Percentiles rank a stretch among this genome's conserved stretches.
These are phyloP conservation scores for Cuniculus paca DNA, from an alignment of 2,797 vertebrate species.

Conservation along the genomic window DNA sequence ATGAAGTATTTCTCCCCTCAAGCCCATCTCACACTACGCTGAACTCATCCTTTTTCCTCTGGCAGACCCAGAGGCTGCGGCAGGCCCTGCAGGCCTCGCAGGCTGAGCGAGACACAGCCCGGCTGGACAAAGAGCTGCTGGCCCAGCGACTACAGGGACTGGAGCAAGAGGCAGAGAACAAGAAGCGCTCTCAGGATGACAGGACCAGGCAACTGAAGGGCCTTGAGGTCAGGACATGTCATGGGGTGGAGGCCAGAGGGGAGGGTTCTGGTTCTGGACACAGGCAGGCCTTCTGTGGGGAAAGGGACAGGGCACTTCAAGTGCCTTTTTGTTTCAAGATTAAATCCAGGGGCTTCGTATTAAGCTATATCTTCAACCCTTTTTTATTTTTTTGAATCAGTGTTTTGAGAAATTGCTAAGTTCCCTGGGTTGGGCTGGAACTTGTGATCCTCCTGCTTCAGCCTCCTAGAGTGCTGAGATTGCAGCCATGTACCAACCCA, in stretches of 20 bases:
- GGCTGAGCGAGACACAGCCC: slow-evolving; percentile 92
- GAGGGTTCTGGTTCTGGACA: not conserved
- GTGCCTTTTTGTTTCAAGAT: not conserved
- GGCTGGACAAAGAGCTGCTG: slow-evolving; percentile 95
- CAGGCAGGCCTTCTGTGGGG: not conserved
- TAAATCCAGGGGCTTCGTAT: not conserved
- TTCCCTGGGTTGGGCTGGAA: not conserved
- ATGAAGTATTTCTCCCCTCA: not conserved
- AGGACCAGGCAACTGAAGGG: slow-evolving; percentile 91
- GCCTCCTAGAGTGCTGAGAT: not conserved
- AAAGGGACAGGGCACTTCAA: not conserved
- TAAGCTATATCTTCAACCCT: not conserved
- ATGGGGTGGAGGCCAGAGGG: fast-evolving
- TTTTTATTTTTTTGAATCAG: not conserved
- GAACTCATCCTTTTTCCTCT: not conserved
- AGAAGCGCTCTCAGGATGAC: slow-evolving; percentile 91
- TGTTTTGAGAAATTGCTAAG: not conserved
- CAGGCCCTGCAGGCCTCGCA: slow-evolving; percentile 92
- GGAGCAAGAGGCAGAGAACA: slow-evolving; percentile 92
- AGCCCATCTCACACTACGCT: not conserved
- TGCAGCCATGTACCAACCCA: not conserved
- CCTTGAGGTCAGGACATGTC: slow-evolving; percentile 91
- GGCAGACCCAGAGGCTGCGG: slow-evolving; percentile 92
- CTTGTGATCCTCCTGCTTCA: not conserved
- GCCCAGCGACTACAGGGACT: slow-evolving; percentile 93